Evolutionary conservation across 2,797 vertebrate species (phyloP), one percentile per base, ranked within the genome.

Genomic region (Rhabdophis nuchalis): DNA sequence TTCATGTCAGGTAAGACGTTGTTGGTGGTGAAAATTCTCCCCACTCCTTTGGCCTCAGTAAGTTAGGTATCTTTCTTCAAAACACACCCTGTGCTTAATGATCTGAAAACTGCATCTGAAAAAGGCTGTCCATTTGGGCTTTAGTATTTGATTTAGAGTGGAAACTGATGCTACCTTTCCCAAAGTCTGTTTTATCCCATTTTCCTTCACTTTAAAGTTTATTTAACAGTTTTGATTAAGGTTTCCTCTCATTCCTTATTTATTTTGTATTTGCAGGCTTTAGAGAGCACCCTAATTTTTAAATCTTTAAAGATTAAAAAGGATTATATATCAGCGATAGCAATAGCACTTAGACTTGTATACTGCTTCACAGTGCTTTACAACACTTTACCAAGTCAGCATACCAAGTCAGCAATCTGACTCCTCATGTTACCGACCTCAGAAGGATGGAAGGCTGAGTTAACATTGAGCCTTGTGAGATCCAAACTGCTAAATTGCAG

Each of bases 121-220:
- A 77, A 25, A 0, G 16, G 53, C 0, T 8, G 52, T 20, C 16
- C 85, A 92, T 14, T 46, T 87, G 60, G 77, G 2, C 14, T 0
- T 89, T 88, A 0, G 27, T 86, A 85, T n/a, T 29, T 89, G n/a
- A 89, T 92, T 89, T 53, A 54, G 54, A 41, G 3, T 60, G 61
- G 92, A 82, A 87, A 77, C 14, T 82, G 72, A 29, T 56, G 36
- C 29, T 25, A 54, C 89, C 8, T 41, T 27, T 92, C 13, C 1
- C 58, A 18, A 91, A 94, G 68, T 0, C 14, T 5, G 0, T 86
- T 96, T 94, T 1, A 50, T 92, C 90, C 86, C 82, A 27, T 87
- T 56, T 88, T 95, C 85, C 11, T 1, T 91, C 14, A 6, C 0
- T 88, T 85, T 54, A 85, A 86, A 56, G 14, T 18, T 27, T 46